Conservation (phyloP, 2,888 invertebrate genomes). For the Pterobdella sp. region DNA sequence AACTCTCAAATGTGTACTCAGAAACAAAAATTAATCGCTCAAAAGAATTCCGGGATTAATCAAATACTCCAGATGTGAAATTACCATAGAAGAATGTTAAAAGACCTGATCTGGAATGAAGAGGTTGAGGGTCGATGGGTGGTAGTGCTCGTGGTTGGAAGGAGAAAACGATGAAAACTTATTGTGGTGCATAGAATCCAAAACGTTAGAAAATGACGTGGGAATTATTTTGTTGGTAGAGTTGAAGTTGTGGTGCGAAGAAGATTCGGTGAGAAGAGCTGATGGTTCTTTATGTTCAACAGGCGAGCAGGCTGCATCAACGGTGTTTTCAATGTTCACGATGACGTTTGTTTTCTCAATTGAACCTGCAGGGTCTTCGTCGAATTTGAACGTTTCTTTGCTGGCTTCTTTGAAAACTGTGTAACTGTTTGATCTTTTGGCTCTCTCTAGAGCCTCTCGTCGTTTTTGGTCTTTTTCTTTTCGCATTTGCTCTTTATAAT, state of each 20-base stretch:
- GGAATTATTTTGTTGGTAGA: neutral
- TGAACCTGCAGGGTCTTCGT: neutral
- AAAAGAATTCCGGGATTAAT: too few species aligned
- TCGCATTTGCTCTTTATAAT: slow-evolving; percentile 99
- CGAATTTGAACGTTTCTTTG: neutral
- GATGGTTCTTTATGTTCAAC: neutral
- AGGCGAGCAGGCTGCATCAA: neutral
- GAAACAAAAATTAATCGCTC: too few species aligned
- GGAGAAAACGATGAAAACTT: slow-evolving; percentile 5
- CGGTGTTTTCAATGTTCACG: neutral
- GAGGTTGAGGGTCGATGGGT: slow-evolving; percentile 22
- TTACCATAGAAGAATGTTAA: too few species aligned
- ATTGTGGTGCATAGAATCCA: slow-evolving; percentile 8
- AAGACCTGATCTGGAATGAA: slow-evolving; percentile 27
- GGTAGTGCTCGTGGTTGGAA: slow-evolving; percentile 25
- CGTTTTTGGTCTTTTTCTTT: slow-evolving; percentile 95
- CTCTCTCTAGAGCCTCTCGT: slow-evolving; percentile 90
- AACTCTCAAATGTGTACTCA: too few species aligned
- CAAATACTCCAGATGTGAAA: too few species aligned
- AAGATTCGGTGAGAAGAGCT: neutral
- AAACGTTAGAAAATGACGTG: neutral
- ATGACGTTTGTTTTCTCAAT: too few species aligned
- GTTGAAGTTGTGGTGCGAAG: neutral
- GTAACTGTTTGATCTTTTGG: slow-evolving; percentile 76
- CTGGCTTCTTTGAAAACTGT: neutral